A percentile compares a stretch with the other conserved stretches of the same genome.
These are phyloP conservation scores for Otis tarda DNA, from an alignment of 2,113 vertebrate species.

Conservation along the genomic window DNA sequence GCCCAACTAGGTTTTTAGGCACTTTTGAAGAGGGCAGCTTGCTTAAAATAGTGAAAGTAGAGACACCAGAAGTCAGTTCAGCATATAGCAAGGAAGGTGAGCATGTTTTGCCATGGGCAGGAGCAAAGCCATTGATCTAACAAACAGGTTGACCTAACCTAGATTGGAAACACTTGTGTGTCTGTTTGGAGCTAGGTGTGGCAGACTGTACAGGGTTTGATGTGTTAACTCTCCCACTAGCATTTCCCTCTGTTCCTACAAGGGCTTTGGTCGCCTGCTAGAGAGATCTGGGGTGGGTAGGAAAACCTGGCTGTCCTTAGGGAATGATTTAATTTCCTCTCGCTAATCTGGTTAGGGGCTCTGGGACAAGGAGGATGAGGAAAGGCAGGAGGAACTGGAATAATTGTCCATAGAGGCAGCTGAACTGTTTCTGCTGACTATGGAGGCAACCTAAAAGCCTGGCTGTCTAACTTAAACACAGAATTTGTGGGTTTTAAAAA, in stretches of 20 bases:
- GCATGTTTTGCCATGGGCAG: background rate
- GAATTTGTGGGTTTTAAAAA: background rate
- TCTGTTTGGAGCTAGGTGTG: background rate
- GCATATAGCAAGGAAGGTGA: background rate
- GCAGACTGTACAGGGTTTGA: fast-evolving
- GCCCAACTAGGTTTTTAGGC: no score
- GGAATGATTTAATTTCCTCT: background rate
- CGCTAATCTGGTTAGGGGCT: background rate
- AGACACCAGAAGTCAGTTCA: fast-evolving
- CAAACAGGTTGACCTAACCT: background rate
- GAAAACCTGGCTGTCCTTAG: background rate
- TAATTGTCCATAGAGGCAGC: background rate
- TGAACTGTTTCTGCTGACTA: background rate
- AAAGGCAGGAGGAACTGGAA: background rate
- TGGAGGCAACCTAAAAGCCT: background rate
- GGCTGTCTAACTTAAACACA: background rate
- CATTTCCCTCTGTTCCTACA: background rate
- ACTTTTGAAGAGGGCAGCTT: background rate
- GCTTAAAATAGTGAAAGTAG: background rate
- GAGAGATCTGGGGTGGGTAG: background rate
- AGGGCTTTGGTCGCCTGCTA: background rate
- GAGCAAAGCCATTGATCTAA: background rate
- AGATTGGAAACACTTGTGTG: background rate
- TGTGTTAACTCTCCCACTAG: background rate
- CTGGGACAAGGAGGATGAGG: background rate